These are phyloP conservation scores for Craseonycteris thonglongyai DNA, from an alignment of 2,113 vertebrate genomes.

Conservation along the genomic window DNA sequence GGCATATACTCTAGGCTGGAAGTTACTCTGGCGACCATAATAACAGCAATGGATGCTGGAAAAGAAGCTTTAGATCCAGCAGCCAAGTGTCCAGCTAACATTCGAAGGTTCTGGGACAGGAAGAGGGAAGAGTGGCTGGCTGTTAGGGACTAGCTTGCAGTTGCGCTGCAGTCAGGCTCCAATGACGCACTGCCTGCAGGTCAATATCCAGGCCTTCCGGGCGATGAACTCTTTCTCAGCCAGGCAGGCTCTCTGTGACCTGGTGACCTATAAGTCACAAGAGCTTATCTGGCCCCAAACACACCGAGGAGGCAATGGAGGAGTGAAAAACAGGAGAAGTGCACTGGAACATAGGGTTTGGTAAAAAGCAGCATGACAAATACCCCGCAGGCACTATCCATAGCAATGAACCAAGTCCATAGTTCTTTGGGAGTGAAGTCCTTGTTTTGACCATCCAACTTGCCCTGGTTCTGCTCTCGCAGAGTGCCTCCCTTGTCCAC, in stretches of 20 bases:
- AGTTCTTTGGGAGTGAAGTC: not conserved
- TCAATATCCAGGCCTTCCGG: no score
- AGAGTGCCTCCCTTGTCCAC: not conserved
- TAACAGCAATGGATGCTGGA: not conserved
- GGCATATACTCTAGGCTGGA: not conserved
- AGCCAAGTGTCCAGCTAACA: not conserved
- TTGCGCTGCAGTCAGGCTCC: no score
- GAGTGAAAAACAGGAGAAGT: not conserved
- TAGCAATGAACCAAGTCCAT: not conserved
- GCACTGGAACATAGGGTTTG: not conserved
- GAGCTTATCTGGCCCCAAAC: not conserved
- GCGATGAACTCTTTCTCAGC: not conserved
- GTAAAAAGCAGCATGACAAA: not conserved
- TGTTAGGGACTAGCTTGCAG: not conserved
- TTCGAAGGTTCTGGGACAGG: not conserved
- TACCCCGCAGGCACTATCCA: not conserved
- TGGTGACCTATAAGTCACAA: not conserved
- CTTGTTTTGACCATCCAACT: not conserved
- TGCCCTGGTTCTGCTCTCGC: not conserved
- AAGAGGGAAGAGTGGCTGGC: not conserved
- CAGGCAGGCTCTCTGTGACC: not conserved
- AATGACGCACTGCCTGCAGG: no score
- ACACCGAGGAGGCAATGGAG: not conserved
- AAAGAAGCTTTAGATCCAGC: not conserved
- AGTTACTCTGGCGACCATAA: not conserved